Conservation (phyloP, 2,888 invertebrate genomes). For the Lasioglossum oenotherae region DNA sequence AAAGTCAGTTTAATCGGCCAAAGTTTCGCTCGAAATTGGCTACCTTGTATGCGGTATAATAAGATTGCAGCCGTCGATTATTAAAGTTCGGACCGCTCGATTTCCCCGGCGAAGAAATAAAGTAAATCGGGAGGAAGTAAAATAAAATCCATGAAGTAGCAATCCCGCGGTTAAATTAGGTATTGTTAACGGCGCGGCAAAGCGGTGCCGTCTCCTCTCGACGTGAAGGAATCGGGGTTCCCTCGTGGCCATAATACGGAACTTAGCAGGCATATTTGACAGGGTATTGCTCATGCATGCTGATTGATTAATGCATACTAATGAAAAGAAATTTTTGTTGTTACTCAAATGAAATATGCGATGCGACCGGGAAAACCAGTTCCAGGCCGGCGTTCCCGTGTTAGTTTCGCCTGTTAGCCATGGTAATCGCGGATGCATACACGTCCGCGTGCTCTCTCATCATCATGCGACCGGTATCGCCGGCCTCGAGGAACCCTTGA, state of each 20-base stretch:
- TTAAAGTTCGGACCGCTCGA: background rate
- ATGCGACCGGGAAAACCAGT: conserved; percentile 70
- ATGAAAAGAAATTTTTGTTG: conserved; percentile 66
- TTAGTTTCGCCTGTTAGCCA: conserved; percentile 61
- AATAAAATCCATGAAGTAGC: conserved; percentile 32
- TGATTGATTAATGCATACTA: conserved; percentile 64
- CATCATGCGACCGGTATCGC: conserved; percentile 25
- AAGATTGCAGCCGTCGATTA: background rate
- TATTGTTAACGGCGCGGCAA: conserved; percentile 40
- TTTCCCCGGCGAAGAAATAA: background rate
- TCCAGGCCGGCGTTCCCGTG: conserved; percentile 65
- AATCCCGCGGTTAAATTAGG: conserved; percentile 44
- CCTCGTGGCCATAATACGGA: conserved; percentile 24
- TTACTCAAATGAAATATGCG: conserved; percentile 65
- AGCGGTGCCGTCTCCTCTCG: background rate
- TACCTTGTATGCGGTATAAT: background rate
- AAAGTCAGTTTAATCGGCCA: background rate
- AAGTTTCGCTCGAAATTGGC: conserved; percentile 6
- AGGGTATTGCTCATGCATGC: conserved; percentile 41
- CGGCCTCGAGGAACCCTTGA: conserved; percentile 30
- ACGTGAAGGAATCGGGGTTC: background rate
- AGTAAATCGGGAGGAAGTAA: background rate
- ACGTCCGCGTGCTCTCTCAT: conserved; percentile 36
- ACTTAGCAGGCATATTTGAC: conserved; percentile 50
- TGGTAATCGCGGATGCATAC: conserved; percentile 53